Evolutionary conservation across 2,797 vertebrate genomes (phyloP).

Genomic region (Iguana delicatissima): DNA sequence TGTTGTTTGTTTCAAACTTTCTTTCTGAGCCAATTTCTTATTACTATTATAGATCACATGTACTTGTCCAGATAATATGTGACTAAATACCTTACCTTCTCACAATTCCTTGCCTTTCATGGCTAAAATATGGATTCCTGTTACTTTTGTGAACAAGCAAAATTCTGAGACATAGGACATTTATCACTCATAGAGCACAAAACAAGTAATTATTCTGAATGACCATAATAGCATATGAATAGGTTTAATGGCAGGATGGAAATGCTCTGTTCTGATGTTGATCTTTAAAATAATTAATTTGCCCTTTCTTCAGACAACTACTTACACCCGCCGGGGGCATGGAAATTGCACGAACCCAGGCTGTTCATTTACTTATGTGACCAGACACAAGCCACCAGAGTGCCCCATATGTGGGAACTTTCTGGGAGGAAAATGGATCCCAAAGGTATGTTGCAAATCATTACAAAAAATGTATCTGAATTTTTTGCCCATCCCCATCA

Average conservation of each 20-base stretch:
- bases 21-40: neutral
- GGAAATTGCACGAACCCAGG: conserved; percentile 91
- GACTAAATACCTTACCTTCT: neutral
- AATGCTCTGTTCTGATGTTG: neutral
- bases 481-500: neutral
- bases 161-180: neutral
- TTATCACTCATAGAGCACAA: conserved; percentile 16
- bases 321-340: conserved; percentile 94
- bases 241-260: neutral
- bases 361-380: conserved; percentile 94
- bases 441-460: conserved; percentile 78
- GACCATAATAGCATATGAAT: neutral
- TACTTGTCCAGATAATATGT: neutral
- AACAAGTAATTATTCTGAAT: conserved; percentile 8
- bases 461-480: conserved; percentile 12
- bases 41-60: neutral
- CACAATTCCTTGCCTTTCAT: too few relatives aligned
- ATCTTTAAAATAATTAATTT: conserved; percentile 47
- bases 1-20: neutral
- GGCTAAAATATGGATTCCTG: neutral
- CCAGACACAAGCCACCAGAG: conserved; percentile 94
- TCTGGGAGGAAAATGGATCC: conserved; percentile 95
- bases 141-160: neutral
- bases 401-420: conserved; percentile 92
- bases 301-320: conserved; percentile 85